These are phyloP conservation scores for Habroteleia sp. DNA, from an alignment of 2,888 invertebrate genomes.

Conservation along the genomic window DNA sequence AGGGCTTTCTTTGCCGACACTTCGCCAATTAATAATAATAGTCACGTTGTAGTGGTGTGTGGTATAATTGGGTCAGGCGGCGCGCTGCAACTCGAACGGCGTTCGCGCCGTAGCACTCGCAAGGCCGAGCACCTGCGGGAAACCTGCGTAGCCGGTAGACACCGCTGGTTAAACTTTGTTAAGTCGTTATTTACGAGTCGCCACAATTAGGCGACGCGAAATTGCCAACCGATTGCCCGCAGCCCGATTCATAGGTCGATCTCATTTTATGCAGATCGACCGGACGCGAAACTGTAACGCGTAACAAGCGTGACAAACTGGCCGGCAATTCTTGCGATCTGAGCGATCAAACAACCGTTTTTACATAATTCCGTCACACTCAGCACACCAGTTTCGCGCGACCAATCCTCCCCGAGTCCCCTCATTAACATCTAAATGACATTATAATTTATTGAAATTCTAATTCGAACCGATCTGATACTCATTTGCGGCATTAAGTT, in stretches of 20 bases:
- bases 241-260: too few relatives aligned
- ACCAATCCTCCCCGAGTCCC: conserved; percentile 2
- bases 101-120: conserved; percentile 61
- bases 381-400: conserved; percentile 28
- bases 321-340: conserved; percentile 2
- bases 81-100: conserved; percentile 47
- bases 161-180: conserved; percentile 51
- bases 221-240: too few relatives aligned
- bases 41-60: not conserved
- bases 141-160: conserved; percentile 30
- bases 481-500: conserved; percentile 28
- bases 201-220: conserved; percentile 27
- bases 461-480: conserved; percentile 24
- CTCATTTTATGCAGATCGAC: conserved; percentile 13
- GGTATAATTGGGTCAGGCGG: conserved; percentile 66
- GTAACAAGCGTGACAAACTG: conserved; percentile 1
- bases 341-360: conserved; percentile 16
- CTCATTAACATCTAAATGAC: conserved; percentile 34
- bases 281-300: not conserved
- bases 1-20: conserved; percentile 3
- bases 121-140: conserved; percentile 67
- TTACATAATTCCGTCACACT: conserved; percentile 14
- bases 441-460: conserved; percentile 30
- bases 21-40: conserved; percentile 33
- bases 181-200: conserved; percentile 48